Conservation (phyloP, 2,888 invertebrate genomes). For the Pocota personata region DNA sequence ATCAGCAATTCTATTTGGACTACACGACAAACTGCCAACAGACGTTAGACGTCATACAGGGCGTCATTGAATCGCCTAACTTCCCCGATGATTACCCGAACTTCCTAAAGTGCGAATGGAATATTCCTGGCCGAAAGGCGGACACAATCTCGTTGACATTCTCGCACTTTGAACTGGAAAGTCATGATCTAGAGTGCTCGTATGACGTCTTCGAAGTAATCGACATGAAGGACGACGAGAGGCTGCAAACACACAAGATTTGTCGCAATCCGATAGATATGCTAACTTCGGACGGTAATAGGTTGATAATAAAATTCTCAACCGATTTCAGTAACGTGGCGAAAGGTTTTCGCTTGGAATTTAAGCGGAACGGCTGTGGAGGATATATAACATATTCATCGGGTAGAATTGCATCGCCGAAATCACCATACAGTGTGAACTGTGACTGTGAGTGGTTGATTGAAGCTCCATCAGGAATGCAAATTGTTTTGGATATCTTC, state of each 20-base stretch:
- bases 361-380: slow-evolving; percentile 91
- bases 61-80: slow-evolving; percentile 95
- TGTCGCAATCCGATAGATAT: slow-evolving; percentile 75
- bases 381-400: slow-evolving; percentile 84
- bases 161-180: slow-evolving; percentile 89
- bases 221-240: slow-evolving; percentile 83
- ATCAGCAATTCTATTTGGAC: slow-evolving; percentile 76
- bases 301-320: slow-evolving; percentile 85
- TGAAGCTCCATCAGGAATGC: slow-evolving; percentile 86
- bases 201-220: slow-evolving; percentile 85
- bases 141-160: slow-evolving; percentile 92
- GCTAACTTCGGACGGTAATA: slow-evolving; percentile 77
- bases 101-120: slow-evolving; percentile 89
- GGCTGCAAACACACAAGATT: slow-evolving; percentile 76
- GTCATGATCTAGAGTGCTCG: slow-evolving; percentile 81
- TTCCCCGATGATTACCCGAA: slow-evolving; percentile 89
- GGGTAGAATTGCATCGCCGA: slow-evolving; percentile 86
- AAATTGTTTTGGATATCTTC: slow-evolving; percentile 87
- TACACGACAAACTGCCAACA: slow-evolving; percentile 78
- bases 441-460: slow-evolving; percentile 91
- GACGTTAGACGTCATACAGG: slow-evolving; percentile 81
- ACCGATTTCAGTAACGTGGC: slow-evolving; percentile 84
- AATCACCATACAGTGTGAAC: slow-evolving; percentile 86
- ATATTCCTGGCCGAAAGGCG: slow-evolving; percentile 88
- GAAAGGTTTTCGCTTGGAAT: slow-evolving; percentile 93